A percentile compares a stretch with the other conserved stretches of the same genome.
Conservation (phyloP, 2,888 invertebrate genomes). For the Zaprionus obscuricornis region DNA sequence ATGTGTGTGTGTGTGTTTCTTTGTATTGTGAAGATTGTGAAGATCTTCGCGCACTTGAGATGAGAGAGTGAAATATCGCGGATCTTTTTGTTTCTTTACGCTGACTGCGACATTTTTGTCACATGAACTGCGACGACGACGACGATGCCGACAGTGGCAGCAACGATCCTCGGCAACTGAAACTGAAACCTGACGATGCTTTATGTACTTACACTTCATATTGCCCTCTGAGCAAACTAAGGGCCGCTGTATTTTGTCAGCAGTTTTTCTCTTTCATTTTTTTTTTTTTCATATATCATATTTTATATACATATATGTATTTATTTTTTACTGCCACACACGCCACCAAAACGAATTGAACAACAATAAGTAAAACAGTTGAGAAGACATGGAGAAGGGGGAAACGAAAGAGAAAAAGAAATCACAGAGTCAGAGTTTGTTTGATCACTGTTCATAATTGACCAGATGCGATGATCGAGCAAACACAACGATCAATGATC, state of each 20-base stretch:
- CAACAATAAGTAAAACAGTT: too few relatives aligned
- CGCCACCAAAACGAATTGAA: neutral
- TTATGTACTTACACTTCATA: slow-evolving; percentile 66
- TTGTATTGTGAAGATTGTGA: slow-evolving; percentile 22
- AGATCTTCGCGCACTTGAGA: slow-evolving; percentile 41
- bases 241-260: slow-evolving; percentile 37
- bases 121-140: slow-evolving; percentile 61
- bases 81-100: slow-evolving; percentile 45
- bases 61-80: slow-evolving; percentile 40
- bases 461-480: slow-evolving; percentile 4
- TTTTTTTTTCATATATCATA: too few relatives aligned
- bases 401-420: slow-evolving; percentile 12
- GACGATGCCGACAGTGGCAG: slow-evolving; percentile 24
- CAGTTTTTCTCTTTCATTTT: slow-evolving; percentile 21
- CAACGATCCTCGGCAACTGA: slow-evolving; percentile 37
- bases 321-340: too few relatives aligned
- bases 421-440: slow-evolving; percentile 46
- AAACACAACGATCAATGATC: slow-evolving; percentile 8
- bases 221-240: slow-evolving; percentile 1
- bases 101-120: slow-evolving; percentile 81
- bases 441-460: slow-evolving; percentile 46
- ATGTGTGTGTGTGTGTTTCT: slow-evolving; percentile 1
- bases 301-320: too few relatives aligned
- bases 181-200: slow-evolving; percentile 56
- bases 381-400: too few relatives aligned